These are phyloP conservation scores for Tillus elongatus DNA, from an alignment of 2,888 invertebrate species.

Conservation along the genomic window DNA sequence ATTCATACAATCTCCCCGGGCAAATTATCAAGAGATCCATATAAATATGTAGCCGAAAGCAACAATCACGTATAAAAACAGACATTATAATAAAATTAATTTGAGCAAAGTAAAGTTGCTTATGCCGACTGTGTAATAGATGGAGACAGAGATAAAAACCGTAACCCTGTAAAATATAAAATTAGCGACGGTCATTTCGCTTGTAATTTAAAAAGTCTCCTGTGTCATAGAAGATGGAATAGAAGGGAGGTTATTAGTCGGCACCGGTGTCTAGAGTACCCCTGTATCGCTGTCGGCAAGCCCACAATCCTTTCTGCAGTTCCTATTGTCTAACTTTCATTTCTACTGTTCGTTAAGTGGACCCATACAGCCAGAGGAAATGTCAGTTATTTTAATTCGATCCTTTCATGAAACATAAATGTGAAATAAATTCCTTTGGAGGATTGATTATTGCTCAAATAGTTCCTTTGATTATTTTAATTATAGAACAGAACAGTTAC, in stretches of 20 bases:
- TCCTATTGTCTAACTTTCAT: too few species aligned
- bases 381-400: too few species aligned
- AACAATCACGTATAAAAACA: neutral
- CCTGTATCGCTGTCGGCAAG: slow-evolving; percentile 32
- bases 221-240: slow-evolving; percentile 28
- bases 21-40: too few species aligned
- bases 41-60: neutral
- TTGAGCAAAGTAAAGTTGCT: neutral
- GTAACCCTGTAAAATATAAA: slow-evolving; percentile 19
- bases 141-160: neutral
- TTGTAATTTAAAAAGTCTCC: slow-evolving; percentile 24
- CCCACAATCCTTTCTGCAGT: slow-evolving; percentile 22
- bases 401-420: too few species aligned
- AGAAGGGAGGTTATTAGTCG: slow-evolving; percentile 27
- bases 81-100: slow-evolving; percentile 3
- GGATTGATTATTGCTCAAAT: too few species aligned
- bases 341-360: too few species aligned
- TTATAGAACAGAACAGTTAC: too few species aligned
- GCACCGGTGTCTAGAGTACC: too few species aligned
- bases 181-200: slow-evolving; percentile 30
- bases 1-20: too few species aligned
- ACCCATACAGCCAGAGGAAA: too few species aligned
- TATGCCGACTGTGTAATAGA: neutral
- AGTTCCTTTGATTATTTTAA: too few species aligned
- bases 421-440: too few species aligned